Conservation (phyloP, 1,140 invertebrate genomes). For the Dufourea novaeangliae region DNA sequence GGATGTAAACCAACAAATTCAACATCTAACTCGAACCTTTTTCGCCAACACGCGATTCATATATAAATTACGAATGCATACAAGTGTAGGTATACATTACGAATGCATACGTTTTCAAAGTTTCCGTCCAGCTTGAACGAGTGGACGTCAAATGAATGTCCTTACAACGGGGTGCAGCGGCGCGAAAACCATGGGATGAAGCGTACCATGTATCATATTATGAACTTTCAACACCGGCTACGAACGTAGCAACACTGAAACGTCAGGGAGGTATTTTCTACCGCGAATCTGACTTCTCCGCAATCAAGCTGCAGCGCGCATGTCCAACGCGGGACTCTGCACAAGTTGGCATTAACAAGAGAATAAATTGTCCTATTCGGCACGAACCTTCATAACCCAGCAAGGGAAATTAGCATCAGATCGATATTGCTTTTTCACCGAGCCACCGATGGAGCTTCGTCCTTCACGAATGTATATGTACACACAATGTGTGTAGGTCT, state of each 20-base stretch:
- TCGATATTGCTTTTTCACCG: conserved; percentile 73
- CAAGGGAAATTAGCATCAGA: conserved; percentile 72
- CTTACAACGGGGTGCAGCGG: conserved; percentile 29
- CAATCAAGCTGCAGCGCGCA: conserved; percentile 31
- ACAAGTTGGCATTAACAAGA: conserved; percentile 70
- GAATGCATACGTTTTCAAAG: conserved; percentile 42
- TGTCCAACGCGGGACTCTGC: conserved; percentile 43
- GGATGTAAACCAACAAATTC: background rate
- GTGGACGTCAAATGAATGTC: conserved; percentile 32
- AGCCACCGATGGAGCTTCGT: conserved; percentile 56
- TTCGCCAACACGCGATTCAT: background rate
- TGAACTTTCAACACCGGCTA: background rate
- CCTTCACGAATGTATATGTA: conserved; percentile 21
- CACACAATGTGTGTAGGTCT: background rate
- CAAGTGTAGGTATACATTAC: conserved; percentile 39
- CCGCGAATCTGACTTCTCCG: conserved; percentile 59
- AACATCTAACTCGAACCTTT: background rate
- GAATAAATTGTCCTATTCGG: conserved; percentile 74
- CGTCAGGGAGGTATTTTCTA: conserved; percentile 36
- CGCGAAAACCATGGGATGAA: conserved; percentile 17
- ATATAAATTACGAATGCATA: too few relatives aligned
- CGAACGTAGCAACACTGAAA: conserved; percentile 35
- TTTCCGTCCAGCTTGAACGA: conserved; percentile 35
- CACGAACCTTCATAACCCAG: conserved; percentile 73
- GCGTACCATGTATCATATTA: conserved; percentile 9